phyloP scores from a whole-genome alignment of 1,140 invertebrate species.

The Elysia chlorotica region DNA sequence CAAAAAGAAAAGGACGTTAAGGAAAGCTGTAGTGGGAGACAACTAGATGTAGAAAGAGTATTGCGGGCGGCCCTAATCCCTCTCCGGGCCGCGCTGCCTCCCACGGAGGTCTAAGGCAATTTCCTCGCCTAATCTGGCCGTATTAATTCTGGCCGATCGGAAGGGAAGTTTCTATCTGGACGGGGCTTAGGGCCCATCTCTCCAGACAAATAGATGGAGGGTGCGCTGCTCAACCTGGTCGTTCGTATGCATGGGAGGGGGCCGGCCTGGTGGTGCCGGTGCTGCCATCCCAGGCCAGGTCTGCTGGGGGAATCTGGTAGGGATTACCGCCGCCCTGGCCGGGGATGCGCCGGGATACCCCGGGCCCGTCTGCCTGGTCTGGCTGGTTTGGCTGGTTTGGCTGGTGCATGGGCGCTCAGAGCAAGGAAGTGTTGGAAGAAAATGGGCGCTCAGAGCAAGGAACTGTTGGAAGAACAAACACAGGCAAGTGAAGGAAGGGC shows the following conservation, averaged over 20 bases:
- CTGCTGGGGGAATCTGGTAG: neutral
- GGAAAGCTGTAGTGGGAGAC: too few species aligned
- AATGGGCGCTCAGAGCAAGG: too few species aligned
- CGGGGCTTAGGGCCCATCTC: constrained; percentile 15
- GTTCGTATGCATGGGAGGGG: constrained; percentile 22
- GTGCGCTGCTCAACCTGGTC: constrained; percentile 1
- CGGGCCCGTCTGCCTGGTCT: too few species aligned
- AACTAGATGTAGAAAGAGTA: too few species aligned
- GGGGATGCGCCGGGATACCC: too few species aligned
- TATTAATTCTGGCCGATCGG: constrained; percentile 13
- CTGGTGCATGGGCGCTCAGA: too few species aligned
- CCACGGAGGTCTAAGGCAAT: constrained; percentile 22
- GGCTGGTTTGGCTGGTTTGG: too few species aligned
- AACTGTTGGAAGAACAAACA: too few species aligned
- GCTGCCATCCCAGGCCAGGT: constrained; percentile 6
- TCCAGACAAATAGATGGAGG: constrained; percentile 25
- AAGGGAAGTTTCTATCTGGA: constrained; percentile 4
- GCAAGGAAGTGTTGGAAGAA: too few species aligned
- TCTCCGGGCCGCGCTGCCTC: neutral
- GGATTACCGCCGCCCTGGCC: constrained; percentile 18
- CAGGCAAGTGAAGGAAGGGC: too few species aligned
- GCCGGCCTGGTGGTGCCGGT: constrained; percentile 1
- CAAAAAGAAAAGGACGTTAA: too few species aligned
- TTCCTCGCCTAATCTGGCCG: constrained; percentile 18
- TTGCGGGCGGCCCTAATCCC: constrained; percentile 12